phyloP scores from a whole-genome alignment of 1,140 invertebrate species.

The Drosophila pachea region DNA sequence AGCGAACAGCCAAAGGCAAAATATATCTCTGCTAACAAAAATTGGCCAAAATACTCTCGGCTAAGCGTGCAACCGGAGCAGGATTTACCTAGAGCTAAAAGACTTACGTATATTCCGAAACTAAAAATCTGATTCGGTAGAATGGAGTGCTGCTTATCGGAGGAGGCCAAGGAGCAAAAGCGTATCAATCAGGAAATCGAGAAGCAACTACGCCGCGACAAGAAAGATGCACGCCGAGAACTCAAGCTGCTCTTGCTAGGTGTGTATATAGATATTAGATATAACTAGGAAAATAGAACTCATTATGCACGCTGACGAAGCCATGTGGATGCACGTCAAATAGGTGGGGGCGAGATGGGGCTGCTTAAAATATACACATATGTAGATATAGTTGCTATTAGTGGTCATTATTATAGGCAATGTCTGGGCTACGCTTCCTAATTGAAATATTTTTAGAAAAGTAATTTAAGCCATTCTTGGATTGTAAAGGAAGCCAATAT shows the following conservation, averaged over 20 bases:
- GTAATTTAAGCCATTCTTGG: too few species aligned
- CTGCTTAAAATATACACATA: slow-evolving; percentile 1
- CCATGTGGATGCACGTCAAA: slow-evolving; percentile 9
- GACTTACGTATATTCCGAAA: slow-evolving; percentile 29
- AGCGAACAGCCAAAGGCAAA: slow-evolving; percentile 29
- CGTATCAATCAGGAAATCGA: slow-evolving; percentile 99
- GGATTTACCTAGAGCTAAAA: slow-evolving; percentile 2
- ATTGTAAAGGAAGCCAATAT: too few species aligned
- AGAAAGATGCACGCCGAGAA: slow-evolving; percentile 98
- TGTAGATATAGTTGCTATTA: neutral
- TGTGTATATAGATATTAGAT: slow-evolving; percentile 81
- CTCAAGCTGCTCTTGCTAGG: slow-evolving; percentile 98
- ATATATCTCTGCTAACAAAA: neutral
- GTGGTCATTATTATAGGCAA: too few species aligned
- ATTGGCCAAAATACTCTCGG: neutral
- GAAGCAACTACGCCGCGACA: slow-evolving; percentile 98
- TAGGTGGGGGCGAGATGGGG: neutral
- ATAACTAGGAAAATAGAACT: neutral
- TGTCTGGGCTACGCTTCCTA: too few species aligned
- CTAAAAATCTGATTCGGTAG: slow-evolving; percentile 75
- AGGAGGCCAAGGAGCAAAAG: slow-evolving; percentile 99
- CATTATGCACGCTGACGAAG: slow-evolving; percentile 5
- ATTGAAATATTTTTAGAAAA: too few species aligned
- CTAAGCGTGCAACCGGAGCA: neutral
- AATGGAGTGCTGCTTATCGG: slow-evolving; percentile 99